These are phyloP conservation scores for Leptoclinus maculatus DNA, from an alignment of 2,797 vertebrate species.

Conservation along the genomic window DNA sequence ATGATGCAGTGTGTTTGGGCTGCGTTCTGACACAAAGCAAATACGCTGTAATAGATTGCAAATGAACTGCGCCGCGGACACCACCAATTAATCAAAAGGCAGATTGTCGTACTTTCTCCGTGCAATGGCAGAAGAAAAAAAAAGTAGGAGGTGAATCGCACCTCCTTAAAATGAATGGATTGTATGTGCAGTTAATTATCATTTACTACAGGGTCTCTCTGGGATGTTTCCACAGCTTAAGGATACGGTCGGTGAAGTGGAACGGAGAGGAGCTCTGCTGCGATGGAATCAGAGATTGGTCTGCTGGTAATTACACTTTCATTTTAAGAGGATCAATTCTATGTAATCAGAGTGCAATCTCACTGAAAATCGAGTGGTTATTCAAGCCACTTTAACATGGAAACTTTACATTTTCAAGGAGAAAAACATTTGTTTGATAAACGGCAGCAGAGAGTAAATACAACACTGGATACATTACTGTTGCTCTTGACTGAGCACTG, in stretches of 20 bases:
- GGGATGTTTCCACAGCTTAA: slow-evolving; percentile 75
- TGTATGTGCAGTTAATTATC: slow-evolving; percentile 83
- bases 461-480: background rate
- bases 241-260: slow-evolving; percentile 66
- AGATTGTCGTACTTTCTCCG: slow-evolving; percentile 72
- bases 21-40: slow-evolving; percentile 83
- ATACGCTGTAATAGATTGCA: slow-evolving; percentile 83
- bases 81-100: slow-evolving; percentile 81
- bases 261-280: slow-evolving; percentile 56
- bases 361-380: slow-evolving; percentile 56
- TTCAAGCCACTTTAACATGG: slow-evolving; percentile 55
- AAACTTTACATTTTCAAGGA: slow-evolving; percentile 55
- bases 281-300: slow-evolving; percentile 55
- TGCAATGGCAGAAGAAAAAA: slow-evolving; percentile 37
- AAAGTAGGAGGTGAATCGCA: slow-evolving; percentile 54
- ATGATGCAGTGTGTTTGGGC: slow-evolving; percentile 84
- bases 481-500: slow-evolving; percentile 3
- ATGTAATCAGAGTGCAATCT: slow-evolving; percentile 68
- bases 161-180: slow-evolving; percentile 80
- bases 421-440: slow-evolving; percentile 33
- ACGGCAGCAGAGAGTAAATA: slow-evolving; percentile 15
- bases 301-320: slow-evolving; percentile 75
- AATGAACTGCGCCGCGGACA: slow-evolving; percentile 81
- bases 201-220: slow-evolving; percentile 78
- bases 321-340: slow-evolving; percentile 71